A percentile compares a stretch with the other conserved stretches of the same genome.
Evolutionary conservation across 1,140 invertebrate species (phyloP).

Genomic region (Acromyrmex heyeri): DNA sequence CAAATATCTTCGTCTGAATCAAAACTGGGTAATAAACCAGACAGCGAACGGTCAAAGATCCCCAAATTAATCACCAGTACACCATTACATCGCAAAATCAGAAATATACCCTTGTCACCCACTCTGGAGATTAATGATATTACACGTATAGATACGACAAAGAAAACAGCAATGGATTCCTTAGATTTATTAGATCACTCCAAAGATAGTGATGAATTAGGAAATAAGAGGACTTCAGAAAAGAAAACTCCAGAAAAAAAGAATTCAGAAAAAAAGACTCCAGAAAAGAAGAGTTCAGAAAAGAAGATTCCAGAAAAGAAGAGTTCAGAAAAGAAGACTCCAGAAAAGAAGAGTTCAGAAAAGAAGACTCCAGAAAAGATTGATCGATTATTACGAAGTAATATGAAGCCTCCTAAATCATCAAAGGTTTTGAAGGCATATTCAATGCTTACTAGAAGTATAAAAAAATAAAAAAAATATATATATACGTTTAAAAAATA

Average conservation of each 20-base stretch:
- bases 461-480: too few species aligned
- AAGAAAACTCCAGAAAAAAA: background rate
- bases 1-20: background rate
- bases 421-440: too few species aligned
- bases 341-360: background rate
- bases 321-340: background rate
- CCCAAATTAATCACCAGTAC: conserved; percentile 60
- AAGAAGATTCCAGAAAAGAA: background rate
- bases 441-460: background rate
- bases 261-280: background rate
- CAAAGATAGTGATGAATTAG: background rate
- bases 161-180: background rate
- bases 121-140: conserved; percentile 43
- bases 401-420: too few species aligned
- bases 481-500: too few species aligned
- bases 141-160: background rate
- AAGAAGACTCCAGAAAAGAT: background rate
- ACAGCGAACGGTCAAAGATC: background rate
- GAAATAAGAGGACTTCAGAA: background rate
- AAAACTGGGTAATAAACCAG: background rate
- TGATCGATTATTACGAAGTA: background rate
- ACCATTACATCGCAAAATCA: conserved; percentile 14
- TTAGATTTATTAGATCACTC: background rate
- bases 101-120: background rate
- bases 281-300: background rate